phyloP scores from a whole-genome alignment of 2,888 invertebrate species.

The Sesamia inferens region DNA sequence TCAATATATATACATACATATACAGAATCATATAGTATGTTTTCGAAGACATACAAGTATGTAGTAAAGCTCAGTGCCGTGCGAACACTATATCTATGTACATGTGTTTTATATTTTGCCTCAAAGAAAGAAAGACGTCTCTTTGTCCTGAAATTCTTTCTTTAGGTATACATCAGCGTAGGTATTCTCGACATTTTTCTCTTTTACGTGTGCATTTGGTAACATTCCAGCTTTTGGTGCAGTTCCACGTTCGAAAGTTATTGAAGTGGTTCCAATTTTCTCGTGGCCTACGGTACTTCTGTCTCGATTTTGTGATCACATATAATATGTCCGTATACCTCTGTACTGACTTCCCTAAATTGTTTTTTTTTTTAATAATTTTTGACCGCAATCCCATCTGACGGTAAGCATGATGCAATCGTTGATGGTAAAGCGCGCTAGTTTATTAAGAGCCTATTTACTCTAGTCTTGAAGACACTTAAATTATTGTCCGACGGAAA shows the following conservation, averaged over 20 bases:
- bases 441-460: too few species aligned
- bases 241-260: constrained; percentile 40
- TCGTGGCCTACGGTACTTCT: constrained; percentile 20
- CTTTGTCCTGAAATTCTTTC: constrained; percentile 53
- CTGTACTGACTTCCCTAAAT: background rate
- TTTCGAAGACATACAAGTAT: constrained; percentile 5
- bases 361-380: too few species aligned
- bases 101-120: constrained; percentile 25
- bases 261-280: constrained; percentile 62
- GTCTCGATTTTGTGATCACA: constrained; percentile 2
- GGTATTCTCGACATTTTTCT: constrained; percentile 35
- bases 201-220: constrained; percentile 55
- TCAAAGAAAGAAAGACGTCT: constrained; percentile 37
- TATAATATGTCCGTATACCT: background rate
- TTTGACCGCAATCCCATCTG: too few species aligned
- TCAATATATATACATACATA: constrained; percentile 4
- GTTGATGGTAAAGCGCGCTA: too few species aligned
- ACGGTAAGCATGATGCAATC: too few species aligned
- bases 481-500: too few species aligned
- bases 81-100: background rate
- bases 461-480: too few species aligned
- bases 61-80: constrained; percentile 43
- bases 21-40: constrained; percentile 9
- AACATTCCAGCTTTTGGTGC: constrained; percentile 56
- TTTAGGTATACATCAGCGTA: constrained; percentile 21